Evolutionary conservation across 2,888 invertebrate genomes (phyloP).

Genomic region (Xestoiulus laeticollis): DNA sequence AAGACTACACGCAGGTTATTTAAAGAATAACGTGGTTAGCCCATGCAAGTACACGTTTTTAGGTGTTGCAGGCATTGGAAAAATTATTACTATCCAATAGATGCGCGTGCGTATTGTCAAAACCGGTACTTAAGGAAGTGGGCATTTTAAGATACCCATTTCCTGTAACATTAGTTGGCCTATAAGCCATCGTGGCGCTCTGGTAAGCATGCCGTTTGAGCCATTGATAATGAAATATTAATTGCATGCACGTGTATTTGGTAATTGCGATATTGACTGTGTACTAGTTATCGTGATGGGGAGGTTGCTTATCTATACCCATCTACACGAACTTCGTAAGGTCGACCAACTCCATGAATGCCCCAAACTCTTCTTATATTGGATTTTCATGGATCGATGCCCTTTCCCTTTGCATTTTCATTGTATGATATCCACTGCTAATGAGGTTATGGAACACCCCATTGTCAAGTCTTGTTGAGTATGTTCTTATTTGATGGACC

Average conservation of each 20-base stretch:
- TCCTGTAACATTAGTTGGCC: slow-evolving; percentile 16
- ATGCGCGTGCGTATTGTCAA: neutral
- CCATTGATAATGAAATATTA: slow-evolving; percentile 41
- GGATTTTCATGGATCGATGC: neutral
- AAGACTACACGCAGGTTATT: neutral
- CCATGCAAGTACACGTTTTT: neutral
- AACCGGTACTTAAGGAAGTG: neutral
- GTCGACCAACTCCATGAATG: neutral
- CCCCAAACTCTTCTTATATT: neutral
- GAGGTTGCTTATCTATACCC: neutral
- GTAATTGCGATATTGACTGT: neutral
- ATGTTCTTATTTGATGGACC: no score
- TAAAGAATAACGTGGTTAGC: neutral
- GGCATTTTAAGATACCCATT: neutral
- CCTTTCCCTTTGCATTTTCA: neutral
- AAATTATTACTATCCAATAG: neutral
- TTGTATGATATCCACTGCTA: no score
- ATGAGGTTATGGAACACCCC: no score
- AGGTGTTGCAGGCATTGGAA: neutral
- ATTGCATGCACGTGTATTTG: slow-evolving; percentile 32
- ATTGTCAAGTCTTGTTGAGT: no score
- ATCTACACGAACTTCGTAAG: neutral
- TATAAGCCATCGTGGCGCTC: slow-evolving; percentile 23
- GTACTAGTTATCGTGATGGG: slow-evolving; percentile 7
- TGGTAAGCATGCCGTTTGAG: slow-evolving; percentile 8